phyloP scores from a whole-genome alignment of 2,888 invertebrate species.

The Theretra japonica region DNA sequence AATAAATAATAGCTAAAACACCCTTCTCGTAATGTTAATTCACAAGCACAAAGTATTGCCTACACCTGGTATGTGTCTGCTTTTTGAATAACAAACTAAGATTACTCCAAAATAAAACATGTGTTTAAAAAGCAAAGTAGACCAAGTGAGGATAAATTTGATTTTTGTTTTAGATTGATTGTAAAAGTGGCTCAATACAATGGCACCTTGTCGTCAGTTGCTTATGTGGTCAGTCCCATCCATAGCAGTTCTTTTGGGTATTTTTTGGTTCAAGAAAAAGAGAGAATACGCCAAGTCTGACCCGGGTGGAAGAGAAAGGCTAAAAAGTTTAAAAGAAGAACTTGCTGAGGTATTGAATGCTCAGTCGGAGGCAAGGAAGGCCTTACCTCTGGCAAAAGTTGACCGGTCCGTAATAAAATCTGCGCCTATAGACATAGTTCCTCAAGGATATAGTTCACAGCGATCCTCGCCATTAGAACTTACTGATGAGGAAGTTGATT shows the following conservation, averaged over 20 bases:
- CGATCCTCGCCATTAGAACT: constrained; percentile 85
- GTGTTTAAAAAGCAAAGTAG: not conserved
- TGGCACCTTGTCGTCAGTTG: constrained; percentile 91
- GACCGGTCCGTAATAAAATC: constrained; percentile 84
- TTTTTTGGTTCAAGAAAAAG: constrained; percentile 93
- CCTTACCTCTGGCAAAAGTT: constrained; percentile 76
- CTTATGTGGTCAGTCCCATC: constrained; percentile 92
- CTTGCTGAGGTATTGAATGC: constrained; percentile 77
- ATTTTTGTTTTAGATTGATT: constrained; percentile 79
- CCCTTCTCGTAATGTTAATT: too few species aligned
- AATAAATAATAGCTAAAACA: too few species aligned
- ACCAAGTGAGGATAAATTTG: constrained; percentile 12
- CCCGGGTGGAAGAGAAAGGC: constrained; percentile 87
- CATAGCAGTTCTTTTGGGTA: constrained; percentile 90
- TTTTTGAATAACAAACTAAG: too few species aligned
- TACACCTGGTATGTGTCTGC: too few species aligned
- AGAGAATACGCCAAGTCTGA: constrained; percentile 90
- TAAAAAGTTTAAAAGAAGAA: constrained; percentile 79
- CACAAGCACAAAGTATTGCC: too few species aligned
- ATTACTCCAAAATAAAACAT: not conserved
- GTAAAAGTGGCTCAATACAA: constrained; percentile 90
- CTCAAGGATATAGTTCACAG: constrained; percentile 80
- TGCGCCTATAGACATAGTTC: constrained; percentile 88
- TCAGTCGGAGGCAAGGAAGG: constrained; percentile 68
- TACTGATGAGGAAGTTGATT: constrained; percentile 88